A percentile compares a stretch with the other conserved stretches of the same genome.
phyloP scores from a whole-genome alignment of 64 coral and sea anemone species.

The Orbicella faveolata region DNA sequence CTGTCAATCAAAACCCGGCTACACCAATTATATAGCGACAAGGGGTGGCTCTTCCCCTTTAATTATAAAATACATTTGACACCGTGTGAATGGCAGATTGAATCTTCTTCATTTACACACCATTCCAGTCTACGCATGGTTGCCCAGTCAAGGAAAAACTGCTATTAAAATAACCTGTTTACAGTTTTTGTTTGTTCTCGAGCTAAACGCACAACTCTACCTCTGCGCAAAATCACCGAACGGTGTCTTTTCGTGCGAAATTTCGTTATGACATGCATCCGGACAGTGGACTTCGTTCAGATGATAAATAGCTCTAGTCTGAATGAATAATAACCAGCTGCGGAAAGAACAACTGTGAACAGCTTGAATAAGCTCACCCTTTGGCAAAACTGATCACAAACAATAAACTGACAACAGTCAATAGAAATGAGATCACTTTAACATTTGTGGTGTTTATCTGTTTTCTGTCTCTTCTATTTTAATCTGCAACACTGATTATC shows the following conservation, averaged over 20 bases:
- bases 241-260: background rate
- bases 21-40: background rate
- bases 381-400: background rate
- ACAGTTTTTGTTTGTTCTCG: background rate
- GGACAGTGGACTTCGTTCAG: background rate
- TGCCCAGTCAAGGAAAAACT: background rate
- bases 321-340: background rate
- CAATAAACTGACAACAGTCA: background rate
- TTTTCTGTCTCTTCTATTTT: background rate
- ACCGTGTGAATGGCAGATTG: background rate
- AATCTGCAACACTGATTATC: background rate
- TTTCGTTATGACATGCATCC: background rate
- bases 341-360: background rate
- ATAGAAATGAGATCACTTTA: background rate
- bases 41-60: background rate
- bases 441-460: background rate
- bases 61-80: background rate
- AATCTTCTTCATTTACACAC: background rate
- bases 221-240: background rate
- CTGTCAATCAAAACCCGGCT: slow-evolving; percentile 16
- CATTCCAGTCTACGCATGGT: background rate
- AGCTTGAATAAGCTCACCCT: background rate
- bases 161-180: background rate
- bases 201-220: background rate
- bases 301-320: background rate